These are phyloP conservation scores for Novumbra hubbsi DNA, from an alignment of 2,797 vertebrate genomes.

Conservation along the genomic window DNA sequence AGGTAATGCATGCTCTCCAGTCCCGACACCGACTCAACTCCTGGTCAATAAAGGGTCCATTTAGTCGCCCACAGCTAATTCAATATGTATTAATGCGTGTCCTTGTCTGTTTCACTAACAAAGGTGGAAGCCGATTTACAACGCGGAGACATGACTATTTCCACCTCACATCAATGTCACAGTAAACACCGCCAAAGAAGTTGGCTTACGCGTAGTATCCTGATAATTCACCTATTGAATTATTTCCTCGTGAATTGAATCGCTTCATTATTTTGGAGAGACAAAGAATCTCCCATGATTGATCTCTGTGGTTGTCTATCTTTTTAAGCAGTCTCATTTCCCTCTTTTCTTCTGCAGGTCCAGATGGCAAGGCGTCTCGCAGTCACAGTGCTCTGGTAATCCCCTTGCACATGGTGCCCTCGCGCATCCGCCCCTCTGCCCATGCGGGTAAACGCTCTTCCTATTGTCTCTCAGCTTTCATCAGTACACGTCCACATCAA, in stretches of 20 bases:
- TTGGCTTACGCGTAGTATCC: too few relatives aligned
- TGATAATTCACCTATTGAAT: too few relatives aligned
- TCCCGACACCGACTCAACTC: not conserved
- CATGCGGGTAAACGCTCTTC: conserved; percentile 60
- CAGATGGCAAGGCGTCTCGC: conserved; percentile 69
- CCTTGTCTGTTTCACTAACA: not conserved
- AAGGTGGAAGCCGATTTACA: not conserved
- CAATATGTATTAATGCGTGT: conserved; percentile 17
- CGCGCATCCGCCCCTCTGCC: conserved; percentile 3
- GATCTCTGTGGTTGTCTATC: conserved; percentile 39
- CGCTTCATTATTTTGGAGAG: not conserved
- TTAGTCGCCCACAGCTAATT: conserved; percentile 13
- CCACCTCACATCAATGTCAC: not conserved
- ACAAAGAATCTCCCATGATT: conserved; percentile 37
- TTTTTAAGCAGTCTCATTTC: conserved; percentile 53
- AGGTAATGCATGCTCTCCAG: conserved; percentile 4
- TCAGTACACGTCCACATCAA: conserved; percentile 3
- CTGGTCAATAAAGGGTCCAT: conserved; percentile 20
- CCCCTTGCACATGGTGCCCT: conserved; percentile 69
- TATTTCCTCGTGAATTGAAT: not conserved
- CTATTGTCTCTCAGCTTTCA: conserved; percentile 59
- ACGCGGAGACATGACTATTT: not conserved
- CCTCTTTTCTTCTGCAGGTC: conserved; percentile 54
- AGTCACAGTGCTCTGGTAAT: conserved; percentile 68
- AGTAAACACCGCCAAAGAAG: not conserved